Conservation (phyloP, 2,113 vertebrate genomes). For the Phyllostomus hastatus region DNA sequence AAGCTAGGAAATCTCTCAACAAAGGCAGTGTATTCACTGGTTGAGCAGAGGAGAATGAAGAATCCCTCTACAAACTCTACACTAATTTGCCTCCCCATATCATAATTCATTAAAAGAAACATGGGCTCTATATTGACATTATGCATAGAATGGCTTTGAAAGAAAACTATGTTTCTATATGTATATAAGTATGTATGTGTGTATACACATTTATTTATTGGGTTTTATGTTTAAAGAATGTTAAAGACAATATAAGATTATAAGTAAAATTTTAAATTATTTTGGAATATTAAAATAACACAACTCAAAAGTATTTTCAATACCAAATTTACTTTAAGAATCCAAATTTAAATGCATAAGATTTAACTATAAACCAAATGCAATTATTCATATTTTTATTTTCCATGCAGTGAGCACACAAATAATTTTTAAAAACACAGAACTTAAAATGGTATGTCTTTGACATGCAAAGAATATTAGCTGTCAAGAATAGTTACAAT, state of each 20-base stretch:
- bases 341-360: background rate
- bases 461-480: background rate
- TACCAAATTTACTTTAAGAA: background rate
- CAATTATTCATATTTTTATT: background rate
- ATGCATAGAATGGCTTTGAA: background rate
- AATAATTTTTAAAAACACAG: background rate
- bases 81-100: background rate
- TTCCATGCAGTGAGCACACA: background rate
- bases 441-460: background rate
- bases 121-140: background rate
- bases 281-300: background rate
- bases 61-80: background rate
- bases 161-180: background rate
- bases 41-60: background rate
- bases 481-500: background rate
- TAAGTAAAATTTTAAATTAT: background rate
- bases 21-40: background rate
- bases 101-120: background rate
- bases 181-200: accelerated
- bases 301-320: background rate
- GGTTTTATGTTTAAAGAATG: background rate
- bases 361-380: background rate
- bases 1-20: background rate
- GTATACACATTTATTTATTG: background rate
- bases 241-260: background rate